Evolutionary conservation across 1,140 invertebrate genomes (phyloP), one percentile per base, ranked within the genome.

Genomic region (Apolygus lucorum): DNA sequence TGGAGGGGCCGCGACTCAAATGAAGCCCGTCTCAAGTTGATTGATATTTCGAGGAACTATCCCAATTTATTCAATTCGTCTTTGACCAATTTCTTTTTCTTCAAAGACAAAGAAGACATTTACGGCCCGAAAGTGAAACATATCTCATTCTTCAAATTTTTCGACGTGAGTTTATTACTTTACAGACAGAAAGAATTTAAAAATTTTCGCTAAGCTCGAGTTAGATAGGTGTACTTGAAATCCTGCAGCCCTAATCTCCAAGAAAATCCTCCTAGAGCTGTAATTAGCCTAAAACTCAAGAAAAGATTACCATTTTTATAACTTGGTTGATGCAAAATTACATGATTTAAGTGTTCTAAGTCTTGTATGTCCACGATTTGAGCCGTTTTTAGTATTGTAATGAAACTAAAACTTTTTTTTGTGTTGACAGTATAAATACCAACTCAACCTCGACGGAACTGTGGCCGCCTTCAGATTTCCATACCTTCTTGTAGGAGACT

Each of bases 41-140:
- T 97, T 17, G 86, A 90, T 68, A 85, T 98, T 72, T 85, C 90
- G 0, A 82, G 86, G 73, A 81, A 86, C 71, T 74, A 95, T 82
- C 88, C 92, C 2, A 84, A 94, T 68, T 77, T 96, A 0, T 87
- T 96, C 69, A 95, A 98, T 83, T 95, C 87, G 13, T 93, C 92
- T 0, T 83, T 99, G 2, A 98, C 95, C 1, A 95, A 96, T 78
- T 97, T 98, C 79, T 98, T 98, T 77, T 98, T 98, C 81, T 98
- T 94, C 77, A 85, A 86, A 69, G 86, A 96, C 76, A 84, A 94
- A 79, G 88, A 92, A 78, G 78, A 87, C 64, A 84, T 88, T 77
- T 95, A 96, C 84, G 94, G 94, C 25, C 90, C 92, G 25, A 89
- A 88, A 76, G 84, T 86, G 69, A 86, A 87, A 52, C 88, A 92